A percentile compares a stretch with the other conserved stretches of the same genome.
Conservation (phyloP, 2,113 vertebrate species). For the Albula goreensis region DNA sequence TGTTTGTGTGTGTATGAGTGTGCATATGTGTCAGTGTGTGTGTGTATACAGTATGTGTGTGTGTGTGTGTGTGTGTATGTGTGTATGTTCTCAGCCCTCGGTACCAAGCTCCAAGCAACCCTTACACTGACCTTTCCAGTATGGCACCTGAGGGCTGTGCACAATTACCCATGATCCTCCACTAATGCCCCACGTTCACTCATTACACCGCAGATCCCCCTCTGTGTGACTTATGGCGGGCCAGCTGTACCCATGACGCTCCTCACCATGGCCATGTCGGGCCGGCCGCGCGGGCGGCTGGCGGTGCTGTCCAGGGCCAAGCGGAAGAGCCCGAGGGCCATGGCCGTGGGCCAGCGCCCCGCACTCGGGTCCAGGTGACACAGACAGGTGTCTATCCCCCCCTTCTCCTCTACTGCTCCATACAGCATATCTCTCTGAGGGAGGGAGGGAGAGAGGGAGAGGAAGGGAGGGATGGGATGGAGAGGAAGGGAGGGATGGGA, state of each 20-base stretch:
- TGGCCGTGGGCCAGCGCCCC: slow-evolving; percentile 53
- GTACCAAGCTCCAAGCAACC: too few relatives aligned
- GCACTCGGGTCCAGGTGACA: slow-evolving; percentile 61
- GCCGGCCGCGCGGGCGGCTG: slow-evolving; percentile 56
- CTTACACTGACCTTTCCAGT: too few relatives aligned
- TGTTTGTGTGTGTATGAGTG: too few relatives aligned
- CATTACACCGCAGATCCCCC: too few relatives aligned
- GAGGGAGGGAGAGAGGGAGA: slow-evolving; percentile 15
- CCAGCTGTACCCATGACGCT: not conserved
- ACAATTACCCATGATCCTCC: too few relatives aligned
- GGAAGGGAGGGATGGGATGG: not conserved
- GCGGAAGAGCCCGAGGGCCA: slow-evolving; percentile 58
- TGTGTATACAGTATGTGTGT: not conserved
- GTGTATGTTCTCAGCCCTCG: too few relatives aligned
- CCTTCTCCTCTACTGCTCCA: slow-evolving; percentile 63
- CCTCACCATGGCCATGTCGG: slow-evolving; percentile 52
- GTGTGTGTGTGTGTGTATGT: too few relatives aligned
- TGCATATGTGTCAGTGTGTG: not conserved
- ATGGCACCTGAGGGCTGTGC: too few relatives aligned
- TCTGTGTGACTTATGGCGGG: not conserved
- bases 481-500: too few relatives aligned
- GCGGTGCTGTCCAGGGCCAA: slow-evolving; percentile 53
- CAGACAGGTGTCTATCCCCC: slow-evolving; percentile 63
- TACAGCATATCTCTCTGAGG: slow-evolving; percentile 61
- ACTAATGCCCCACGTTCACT: too few relatives aligned